Conservation (phyloP, 35 echinoderm and acorn worm species). For the Heliocidaris erythrogramma region DNA sequence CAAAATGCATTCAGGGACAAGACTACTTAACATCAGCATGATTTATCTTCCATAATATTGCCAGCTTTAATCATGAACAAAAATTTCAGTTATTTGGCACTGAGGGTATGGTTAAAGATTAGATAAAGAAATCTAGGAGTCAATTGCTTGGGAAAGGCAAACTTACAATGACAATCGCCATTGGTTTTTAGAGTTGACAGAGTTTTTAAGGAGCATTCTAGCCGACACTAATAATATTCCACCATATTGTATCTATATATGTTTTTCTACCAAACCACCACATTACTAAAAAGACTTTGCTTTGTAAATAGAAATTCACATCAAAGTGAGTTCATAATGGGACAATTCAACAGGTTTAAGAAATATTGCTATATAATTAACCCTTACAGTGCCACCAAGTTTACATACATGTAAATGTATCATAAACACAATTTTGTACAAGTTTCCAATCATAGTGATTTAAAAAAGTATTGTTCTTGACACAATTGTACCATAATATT, state of each 20-base stretch:
- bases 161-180: not conserved
- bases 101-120: not conserved
- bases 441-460: not conserved
- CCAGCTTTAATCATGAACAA: not conserved
- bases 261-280: not conserved
- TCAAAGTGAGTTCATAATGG: not conserved
- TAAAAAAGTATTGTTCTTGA: not conserved
- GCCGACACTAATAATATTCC: not conserved
- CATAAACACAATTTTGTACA: not conserved
- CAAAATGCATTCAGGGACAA: not conserved
- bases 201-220: not conserved
- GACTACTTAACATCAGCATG: not conserved
- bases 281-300: not conserved
- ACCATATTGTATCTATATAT: not conserved
- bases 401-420: not conserved
- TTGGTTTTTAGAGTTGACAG: not conserved
- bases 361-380: not conserved
- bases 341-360: not conserved
- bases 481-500: too few relatives aligned
- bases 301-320: not conserved
- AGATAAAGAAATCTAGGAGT: not conserved
- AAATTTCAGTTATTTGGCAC: not conserved
- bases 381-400: not conserved
- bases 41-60: not conserved
- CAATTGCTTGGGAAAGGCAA: too few relatives aligned